A percentile compares a stretch with the other conserved stretches of the same genome.
These are phyloP conservation scores for Streptopelia turtur DNA, from an alignment of 2,797 vertebrate species.

Conservation along the genomic window DNA sequence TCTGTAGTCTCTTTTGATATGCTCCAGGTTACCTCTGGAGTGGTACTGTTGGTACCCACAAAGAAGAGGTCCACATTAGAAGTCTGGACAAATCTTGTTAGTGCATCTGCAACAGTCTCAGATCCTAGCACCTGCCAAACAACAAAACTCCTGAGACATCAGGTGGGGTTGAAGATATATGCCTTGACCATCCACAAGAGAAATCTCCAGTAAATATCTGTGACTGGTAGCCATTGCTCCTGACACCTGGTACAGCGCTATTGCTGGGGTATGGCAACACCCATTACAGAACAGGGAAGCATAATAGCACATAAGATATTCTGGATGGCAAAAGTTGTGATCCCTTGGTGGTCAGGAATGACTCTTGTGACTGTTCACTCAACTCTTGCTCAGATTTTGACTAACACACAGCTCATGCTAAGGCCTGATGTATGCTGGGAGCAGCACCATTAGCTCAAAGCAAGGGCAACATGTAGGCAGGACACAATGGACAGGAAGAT, in stretches of 20 bases:
- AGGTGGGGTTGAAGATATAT: neutral
- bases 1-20: neutral
- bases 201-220: neutral
- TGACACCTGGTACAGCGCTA: neutral
- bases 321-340: neutral
- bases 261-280: neutral
- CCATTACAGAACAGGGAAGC: neutral
- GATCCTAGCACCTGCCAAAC: neutral
- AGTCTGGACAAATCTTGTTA: neutral
- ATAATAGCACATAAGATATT: neutral
- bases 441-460: too few species aligned
- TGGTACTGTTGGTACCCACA: neutral
- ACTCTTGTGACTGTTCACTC: too few species aligned
- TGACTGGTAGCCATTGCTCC: neutral
- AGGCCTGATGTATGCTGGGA: too few species aligned
- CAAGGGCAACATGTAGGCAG: too few species aligned
- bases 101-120: neutral
- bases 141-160: neutral
- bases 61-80: neutral
- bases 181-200: neutral
- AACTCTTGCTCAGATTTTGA: too few species aligned
- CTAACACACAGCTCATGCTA: too few species aligned
- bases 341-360: neutral
- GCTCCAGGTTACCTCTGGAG: neutral
- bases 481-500: too few species aligned